A percentile compares a stretch with the other conserved stretches of the same genome.
Conservation (phyloP, 2,113 vertebrate genomes). For the Oplegnathus fasciatus region DNA sequence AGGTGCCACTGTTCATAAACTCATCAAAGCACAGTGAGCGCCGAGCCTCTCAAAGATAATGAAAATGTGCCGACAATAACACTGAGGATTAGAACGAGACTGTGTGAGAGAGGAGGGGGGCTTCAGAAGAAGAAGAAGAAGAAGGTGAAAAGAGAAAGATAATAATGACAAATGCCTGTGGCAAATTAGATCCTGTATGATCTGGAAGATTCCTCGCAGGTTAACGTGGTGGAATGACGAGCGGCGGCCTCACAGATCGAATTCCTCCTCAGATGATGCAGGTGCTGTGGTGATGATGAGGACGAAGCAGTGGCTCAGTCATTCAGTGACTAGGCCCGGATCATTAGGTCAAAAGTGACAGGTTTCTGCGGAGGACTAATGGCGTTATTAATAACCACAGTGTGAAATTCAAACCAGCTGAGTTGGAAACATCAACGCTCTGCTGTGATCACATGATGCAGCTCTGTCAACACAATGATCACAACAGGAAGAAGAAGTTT, state of each 20-base stretch:
- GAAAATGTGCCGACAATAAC: slow-evolving; percentile 75
- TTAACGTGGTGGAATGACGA: slow-evolving; percentile 10
- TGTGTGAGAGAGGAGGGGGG: background rate
- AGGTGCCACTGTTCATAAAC: slow-evolving; percentile 81
- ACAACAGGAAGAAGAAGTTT: no score
- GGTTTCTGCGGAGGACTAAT: slow-evolving; percentile 25
- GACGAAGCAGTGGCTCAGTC: background rate
- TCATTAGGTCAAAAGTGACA: slow-evolving; percentile 26
- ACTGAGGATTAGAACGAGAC: slow-evolving; percentile 57
- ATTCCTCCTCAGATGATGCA: background rate
- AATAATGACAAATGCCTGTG: slow-evolving; percentile 46
- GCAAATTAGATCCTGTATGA: slow-evolving; percentile 39
- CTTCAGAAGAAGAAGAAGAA: slow-evolving; percentile 1
- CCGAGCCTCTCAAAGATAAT: slow-evolving; percentile 75
- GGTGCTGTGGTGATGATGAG: background rate
- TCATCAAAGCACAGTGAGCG: slow-evolving; percentile 72
- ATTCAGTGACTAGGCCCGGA: slow-evolving; percentile 7
- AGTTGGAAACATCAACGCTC: slow-evolving; percentile 7
- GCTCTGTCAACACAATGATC: background rate
- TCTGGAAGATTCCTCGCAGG: slow-evolving; percentile 24
- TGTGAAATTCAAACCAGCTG: slow-evolving; percentile 24
- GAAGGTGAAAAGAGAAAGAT: slow-evolving; percentile 32
- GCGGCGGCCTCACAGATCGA: background rate
- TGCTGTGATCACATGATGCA: background rate
- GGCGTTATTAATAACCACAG: slow-evolving; percentile 42